Evolutionary conservation across 2,113 vertebrate species (phyloP).

Genomic region (Thryonomys swinderianus): DNA sequence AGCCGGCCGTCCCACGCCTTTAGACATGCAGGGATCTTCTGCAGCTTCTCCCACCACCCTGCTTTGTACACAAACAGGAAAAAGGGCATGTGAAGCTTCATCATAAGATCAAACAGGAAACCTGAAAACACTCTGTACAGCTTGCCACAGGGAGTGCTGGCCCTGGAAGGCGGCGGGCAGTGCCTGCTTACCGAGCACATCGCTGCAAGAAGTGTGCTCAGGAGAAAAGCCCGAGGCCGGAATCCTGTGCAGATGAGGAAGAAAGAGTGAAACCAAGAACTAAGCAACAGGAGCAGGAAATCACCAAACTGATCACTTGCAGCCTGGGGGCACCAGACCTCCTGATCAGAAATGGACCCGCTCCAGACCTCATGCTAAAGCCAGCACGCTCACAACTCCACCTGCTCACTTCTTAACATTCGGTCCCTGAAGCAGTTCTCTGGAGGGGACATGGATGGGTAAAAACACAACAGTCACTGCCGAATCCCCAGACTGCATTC

Average conservation of each 20-base stretch:
- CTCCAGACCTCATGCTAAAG: no score
- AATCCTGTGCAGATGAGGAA: conserved; percentile 31
- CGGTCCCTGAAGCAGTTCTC: conserved; percentile 26
- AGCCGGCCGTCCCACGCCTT: conserved; percentile 89
- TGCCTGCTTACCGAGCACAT: background rate
- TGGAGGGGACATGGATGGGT: background rate
- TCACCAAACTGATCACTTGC: background rate
- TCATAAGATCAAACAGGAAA: conserved; percentile 51
- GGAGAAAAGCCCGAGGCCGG: background rate
- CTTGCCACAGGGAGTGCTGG: background rate
- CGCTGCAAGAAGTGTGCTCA: conserved; percentile 18
- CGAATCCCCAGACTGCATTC: background rate
- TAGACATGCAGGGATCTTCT: conserved; percentile 90
- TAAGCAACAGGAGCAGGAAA: background rate
- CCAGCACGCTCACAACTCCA: background rate
- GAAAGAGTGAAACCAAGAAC: background rate
- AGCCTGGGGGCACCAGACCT: background rate
- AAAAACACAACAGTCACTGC: background rate
- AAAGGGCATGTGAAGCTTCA: conserved; percentile 78
- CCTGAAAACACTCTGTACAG: conserved; percentile 35
- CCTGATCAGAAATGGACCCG: no score
- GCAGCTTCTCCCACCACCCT: conserved; percentile 91
- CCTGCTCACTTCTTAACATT: background rate
- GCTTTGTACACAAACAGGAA: conserved; percentile 84
- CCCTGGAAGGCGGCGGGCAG: background rate